Conservation (phyloP, 2,113 vertebrate species). For the Sebastes fasciatus region DNA sequence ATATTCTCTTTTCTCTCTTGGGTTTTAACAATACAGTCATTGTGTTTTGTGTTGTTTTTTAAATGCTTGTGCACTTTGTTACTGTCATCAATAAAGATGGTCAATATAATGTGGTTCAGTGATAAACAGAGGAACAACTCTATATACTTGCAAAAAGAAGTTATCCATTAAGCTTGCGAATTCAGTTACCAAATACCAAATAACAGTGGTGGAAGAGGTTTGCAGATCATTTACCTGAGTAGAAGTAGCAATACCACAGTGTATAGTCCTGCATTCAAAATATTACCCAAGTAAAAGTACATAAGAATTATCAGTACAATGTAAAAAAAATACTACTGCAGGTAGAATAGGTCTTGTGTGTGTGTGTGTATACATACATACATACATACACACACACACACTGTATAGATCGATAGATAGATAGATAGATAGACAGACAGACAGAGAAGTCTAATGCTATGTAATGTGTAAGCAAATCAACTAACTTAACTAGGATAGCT, state of each 20-base stretch:
- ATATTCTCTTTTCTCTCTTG: constrained; percentile 72
- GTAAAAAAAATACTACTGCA: neutral
- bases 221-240: neutral
- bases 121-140: neutral
- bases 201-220: neutral
- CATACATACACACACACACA: no score
- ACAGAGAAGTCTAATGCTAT: no score
- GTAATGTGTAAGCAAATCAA: no score
- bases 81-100: constrained; percentile 82
- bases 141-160: neutral
- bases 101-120: constrained; percentile 54
- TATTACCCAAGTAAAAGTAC: no score
- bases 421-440: no score
- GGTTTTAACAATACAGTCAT: constrained; percentile 64
- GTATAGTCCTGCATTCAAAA: neutral
- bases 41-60: constrained; percentile 69
- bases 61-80: constrained; percentile 85
- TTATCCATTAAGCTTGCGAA: neutral
- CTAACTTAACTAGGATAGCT: neutral
- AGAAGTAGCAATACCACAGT: neutral
- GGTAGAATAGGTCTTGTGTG: no score
- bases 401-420: no score
- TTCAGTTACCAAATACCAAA: neutral
- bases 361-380: no score
- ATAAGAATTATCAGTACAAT: neutral